These are phyloP conservation scores for Peromyscus maniculatus DNA, from an alignment of 2,113 vertebrate genomes.

Conservation along the genomic window DNA sequence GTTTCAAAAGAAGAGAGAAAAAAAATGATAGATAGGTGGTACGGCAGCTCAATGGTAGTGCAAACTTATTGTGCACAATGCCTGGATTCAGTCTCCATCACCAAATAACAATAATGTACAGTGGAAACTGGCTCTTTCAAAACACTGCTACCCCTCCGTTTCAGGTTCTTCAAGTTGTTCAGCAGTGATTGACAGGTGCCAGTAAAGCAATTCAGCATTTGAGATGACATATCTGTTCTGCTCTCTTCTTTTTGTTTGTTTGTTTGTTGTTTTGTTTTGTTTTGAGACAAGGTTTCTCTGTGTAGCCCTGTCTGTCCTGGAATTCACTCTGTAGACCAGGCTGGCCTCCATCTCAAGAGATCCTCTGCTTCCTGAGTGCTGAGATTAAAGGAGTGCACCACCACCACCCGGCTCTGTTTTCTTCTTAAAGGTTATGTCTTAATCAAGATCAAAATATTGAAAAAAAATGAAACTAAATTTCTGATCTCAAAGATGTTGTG, in stretches of 20 bases:
- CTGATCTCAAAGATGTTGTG: not conserved
- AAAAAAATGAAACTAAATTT: slow-evolving; percentile 17
- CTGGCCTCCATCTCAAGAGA: not conserved
- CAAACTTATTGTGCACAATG: no score
- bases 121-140: not conserved
- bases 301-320: not conserved
- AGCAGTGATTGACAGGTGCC: not conserved
- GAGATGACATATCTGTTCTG: not conserved
- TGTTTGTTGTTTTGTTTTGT: no score
- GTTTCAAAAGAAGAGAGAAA: not conserved
- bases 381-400: not conserved
- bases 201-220: not conserved
- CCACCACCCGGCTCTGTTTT: not conserved
- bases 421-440: not conserved
- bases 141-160: not conserved
- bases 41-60: not conserved
- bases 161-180: not conserved
- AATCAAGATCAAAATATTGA: not conserved
- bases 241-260: not conserved
- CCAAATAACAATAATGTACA: not conserved
- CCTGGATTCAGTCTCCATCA: not conserved
- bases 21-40: not conserved
- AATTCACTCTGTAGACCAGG: not conserved
- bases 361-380: not conserved
- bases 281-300: no score